Evolutionary conservation across 2,888 invertebrate species (phyloP), one percentile per base, ranked within the genome.

Genomic region (Folsomia manolachei): DNA sequence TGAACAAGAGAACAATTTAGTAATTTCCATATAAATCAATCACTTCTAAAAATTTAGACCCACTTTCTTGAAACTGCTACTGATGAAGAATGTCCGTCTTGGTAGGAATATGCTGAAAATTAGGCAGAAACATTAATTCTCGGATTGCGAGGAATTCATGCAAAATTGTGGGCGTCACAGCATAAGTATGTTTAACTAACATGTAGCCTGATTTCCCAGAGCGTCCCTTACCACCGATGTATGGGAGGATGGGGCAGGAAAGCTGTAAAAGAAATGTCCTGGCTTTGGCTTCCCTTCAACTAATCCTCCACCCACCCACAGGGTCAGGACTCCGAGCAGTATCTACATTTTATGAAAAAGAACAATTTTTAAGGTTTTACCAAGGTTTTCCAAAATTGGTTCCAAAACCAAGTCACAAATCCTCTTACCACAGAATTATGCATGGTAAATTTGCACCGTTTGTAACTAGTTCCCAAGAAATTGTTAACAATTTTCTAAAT

Each of bases 181-280:
- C 14, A 19, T 19, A n/a, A n/a, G n/a, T n/a, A n/a, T n/a, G n/a
- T n/a, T n/a, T n/a, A n/a, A n/a, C n/a, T 14, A 19, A 56, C 56
- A 7, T 25, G 79, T 79, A 1, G 71, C 75, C 72, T 79, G 79
- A 63, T 79, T 79, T 27, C 79, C 79, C 9, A 79, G 69, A 25
- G 65, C 74, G 67, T 79, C 79, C 25, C 79, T 64, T 24, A 76
- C 64, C 27, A 79, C 79, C 25, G 65, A 60, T 2, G 77, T 77
- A 26, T 79, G 76, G 19, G 66, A 71, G 27, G 74, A 74, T n/a
- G 77, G 52, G n/a, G 60, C 53, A 24, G 71, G 71, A 27, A 27
- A 71, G 7, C 56, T 1, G 60, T 71, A 74, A 9, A 66, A 53
- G 2, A 74, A 24, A 27, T 73, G 62, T 23, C 66, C 69, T 27